phyloP scores from a whole-genome alignment of 1,140 invertebrate species.

The Anastatus disparis region DNA sequence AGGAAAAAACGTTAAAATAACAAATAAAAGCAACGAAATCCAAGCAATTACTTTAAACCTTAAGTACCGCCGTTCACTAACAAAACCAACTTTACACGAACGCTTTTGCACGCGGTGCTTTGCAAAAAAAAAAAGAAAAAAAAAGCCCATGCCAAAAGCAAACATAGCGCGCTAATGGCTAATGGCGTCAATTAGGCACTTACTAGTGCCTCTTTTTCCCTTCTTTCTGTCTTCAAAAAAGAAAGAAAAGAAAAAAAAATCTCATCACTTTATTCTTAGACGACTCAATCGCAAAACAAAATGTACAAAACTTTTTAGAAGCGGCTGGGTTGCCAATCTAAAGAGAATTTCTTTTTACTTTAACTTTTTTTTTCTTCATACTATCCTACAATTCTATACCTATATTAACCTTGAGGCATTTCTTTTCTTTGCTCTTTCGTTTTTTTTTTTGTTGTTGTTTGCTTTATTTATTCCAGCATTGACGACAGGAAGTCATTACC shows the following conservation, averaged over 20 bases:
- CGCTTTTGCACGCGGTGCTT: no score
- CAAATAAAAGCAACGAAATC: no score
- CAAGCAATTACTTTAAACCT: no score
- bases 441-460: constrained; percentile 34
- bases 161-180: not conserved
- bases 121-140: not conserved
- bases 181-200: constrained; percentile 3
- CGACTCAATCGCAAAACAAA: constrained; percentile 11
- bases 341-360: no score
- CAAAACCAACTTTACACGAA: no score
- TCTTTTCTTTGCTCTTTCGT: no score
- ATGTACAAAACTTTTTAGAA: not conserved
- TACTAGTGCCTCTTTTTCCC: not conserved
- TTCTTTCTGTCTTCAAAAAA: not conserved
- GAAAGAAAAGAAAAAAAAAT: not conserved
- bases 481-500: constrained; percentile 58
- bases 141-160: not conserved
- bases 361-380: no score
- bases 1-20: no score
- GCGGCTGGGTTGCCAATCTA: no score
- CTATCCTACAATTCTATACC: no score
- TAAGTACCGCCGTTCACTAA: no score
- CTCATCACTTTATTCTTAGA: not conserved
- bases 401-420: no score
- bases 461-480: constrained; percentile 50